These are phyloP conservation scores for Gila orcuttii DNA, from an alignment of 2,113 vertebrate species.

Conservation along the genomic window DNA sequence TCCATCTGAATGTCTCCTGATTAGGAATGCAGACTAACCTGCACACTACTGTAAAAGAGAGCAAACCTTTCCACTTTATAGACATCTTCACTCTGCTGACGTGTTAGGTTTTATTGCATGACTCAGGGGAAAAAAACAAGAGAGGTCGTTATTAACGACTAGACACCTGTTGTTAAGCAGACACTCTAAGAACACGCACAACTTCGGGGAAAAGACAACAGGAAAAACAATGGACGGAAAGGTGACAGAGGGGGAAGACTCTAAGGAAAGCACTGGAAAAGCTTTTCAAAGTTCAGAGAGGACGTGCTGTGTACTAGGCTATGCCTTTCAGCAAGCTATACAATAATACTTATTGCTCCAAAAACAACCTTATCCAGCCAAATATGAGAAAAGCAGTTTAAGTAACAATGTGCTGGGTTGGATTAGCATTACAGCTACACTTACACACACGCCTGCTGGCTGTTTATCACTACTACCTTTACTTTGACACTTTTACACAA, in stretches of 20 bases:
- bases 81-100: background rate
- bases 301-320: background rate
- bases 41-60: background rate
- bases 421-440: background rate
- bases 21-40: conserved; percentile 18
- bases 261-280: background rate
- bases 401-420: background rate
- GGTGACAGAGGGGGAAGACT: background rate
- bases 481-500: too few species aligned
- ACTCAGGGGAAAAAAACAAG: conserved; percentile 6
- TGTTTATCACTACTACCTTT: background rate
- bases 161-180: background rate
- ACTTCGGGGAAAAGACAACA: background rate
- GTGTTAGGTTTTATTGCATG: background rate
- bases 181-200: background rate
- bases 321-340: background rate
- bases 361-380: background rate
- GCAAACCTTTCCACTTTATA: background rate
- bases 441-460: background rate
- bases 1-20: background rate
- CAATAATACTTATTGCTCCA: background rate
- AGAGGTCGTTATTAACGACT: background rate
- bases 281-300: background rate
- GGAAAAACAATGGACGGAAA: conserved; percentile 9
- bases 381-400: conserved; percentile 15